Percentiles rank a stretch among this genome's conserved stretches.
Evolutionary conservation across 1,140 invertebrate genomes (phyloP).

Genomic region (Ceratosolen fusciceps): DNA sequence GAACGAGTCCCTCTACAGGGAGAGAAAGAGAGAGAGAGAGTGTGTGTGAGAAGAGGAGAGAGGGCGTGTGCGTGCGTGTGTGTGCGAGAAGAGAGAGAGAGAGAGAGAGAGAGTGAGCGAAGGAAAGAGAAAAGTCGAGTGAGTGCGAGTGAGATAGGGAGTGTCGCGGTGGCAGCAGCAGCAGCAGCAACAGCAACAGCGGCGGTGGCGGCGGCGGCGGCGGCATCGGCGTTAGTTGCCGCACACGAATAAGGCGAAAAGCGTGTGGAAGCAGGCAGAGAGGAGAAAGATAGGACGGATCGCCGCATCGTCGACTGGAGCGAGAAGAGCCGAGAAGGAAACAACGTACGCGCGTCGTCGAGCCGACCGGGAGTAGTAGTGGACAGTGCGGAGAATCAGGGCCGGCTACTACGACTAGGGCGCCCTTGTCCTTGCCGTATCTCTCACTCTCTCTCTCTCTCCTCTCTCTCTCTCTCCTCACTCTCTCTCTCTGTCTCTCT

Average conservation of each 20-base stretch:
- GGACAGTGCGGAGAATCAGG: constrained; percentile 44
- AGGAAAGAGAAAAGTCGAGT: background rate
- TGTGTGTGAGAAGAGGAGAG: no score
- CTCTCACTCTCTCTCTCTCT: constrained; percentile 36
- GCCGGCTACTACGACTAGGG: constrained; percentile 49
- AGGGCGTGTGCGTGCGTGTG: no score
- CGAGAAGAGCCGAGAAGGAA: constrained; percentile 14
- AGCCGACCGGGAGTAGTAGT: constrained; percentile 40
- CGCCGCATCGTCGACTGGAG: constrained; percentile 8
- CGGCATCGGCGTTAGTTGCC: background rate
- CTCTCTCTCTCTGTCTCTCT: constrained; percentile 32
- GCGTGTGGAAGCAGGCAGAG: constrained; percentile 28
- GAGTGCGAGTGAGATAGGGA: background rate
- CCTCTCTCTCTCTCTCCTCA: background rate
- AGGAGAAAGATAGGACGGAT: constrained; percentile 13
- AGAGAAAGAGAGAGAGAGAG: background rate
- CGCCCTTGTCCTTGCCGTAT: constrained; percentile 43
- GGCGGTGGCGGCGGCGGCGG: background rate
- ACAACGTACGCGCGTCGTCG: background rate
- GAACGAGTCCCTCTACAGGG: background rate
- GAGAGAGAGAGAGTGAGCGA: background rate
- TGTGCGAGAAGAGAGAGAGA: background rate
- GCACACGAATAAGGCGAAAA: constrained; percentile 51
- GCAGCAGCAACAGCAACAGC: background rate
- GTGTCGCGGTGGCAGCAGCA: background rate